phyloP scores from a whole-genome alignment of 2,888 invertebrate genomes.

The Brachyopa scutellaris region DNA sequence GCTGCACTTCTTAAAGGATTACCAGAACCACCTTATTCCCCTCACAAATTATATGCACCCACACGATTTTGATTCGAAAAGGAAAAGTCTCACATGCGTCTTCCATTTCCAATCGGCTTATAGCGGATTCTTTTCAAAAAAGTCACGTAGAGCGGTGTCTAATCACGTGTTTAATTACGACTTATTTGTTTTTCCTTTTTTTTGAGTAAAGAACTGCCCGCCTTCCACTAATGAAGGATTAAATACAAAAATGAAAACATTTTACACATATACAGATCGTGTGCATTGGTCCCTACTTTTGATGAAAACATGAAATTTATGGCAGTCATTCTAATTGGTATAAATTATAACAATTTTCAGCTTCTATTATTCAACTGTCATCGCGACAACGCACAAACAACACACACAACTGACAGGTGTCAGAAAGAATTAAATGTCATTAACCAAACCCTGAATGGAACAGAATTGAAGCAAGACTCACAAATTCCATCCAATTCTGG shows the following conservation, averaged over 20 bases:
- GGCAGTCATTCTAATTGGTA: too few species aligned
- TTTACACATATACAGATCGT: too few species aligned
- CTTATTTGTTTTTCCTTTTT: slow-evolving; percentile 7
- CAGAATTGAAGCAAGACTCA: too few species aligned
- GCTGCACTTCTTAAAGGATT: neutral
- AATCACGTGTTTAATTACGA: slow-evolving; percentile 53
- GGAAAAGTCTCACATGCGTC: neutral
- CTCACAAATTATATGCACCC: slow-evolving; percentile 49
- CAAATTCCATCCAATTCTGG: slow-evolving; percentile 1
- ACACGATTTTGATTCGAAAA: slow-evolving; percentile 23
- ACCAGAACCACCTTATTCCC: neutral
- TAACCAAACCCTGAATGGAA: neutral
- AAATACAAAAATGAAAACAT: too few species aligned
- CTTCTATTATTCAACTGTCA: too few species aligned
- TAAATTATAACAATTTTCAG: too few species aligned
- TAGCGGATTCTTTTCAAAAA: slow-evolving; percentile 28
- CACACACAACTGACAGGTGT: neutral
- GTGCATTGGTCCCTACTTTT: too few species aligned
- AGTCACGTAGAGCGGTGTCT: slow-evolving; percentile 56
- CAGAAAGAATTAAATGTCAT: neutral
- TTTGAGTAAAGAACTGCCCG: neutral
- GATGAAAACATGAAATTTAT: too few species aligned
- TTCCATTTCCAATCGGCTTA: slow-evolving; percentile 45
- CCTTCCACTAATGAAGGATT: neutral
- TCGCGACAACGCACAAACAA: too few species aligned